These are phyloP conservation scores for Amblyopsis hoosieri DNA, from an alignment of 2,797 vertebrate species.

Conservation along the genomic window DNA sequence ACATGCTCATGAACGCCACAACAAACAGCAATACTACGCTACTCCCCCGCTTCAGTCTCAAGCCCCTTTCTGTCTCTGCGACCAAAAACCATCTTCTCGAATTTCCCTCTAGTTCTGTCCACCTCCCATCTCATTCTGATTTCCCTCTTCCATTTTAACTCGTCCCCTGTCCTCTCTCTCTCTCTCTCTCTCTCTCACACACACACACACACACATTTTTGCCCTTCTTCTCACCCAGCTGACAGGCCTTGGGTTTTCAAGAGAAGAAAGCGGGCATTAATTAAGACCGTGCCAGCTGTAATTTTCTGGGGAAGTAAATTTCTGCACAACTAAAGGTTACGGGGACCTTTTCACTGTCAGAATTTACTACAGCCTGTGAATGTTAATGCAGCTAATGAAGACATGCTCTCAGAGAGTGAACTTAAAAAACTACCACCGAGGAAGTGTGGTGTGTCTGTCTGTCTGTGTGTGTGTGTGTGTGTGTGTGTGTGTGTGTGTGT, in stretches of 20 bases:
- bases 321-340: slow-evolving; percentile 99
- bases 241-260: slow-evolving; percentile 99
- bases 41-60: slow-evolving; percentile 46
- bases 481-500: too few species aligned
- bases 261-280: slow-evolving; percentile 99
- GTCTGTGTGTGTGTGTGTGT: too few species aligned
- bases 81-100: slow-evolving; percentile 57
- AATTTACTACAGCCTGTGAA: slow-evolving; percentile 99
- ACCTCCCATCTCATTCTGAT: slow-evolving; percentile 82
- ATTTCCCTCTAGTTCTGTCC: slow-evolving; percentile 31
- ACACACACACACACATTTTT: slow-evolving; percentile 23
- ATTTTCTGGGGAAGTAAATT: slow-evolving; percentile 99
- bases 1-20: slow-evolving; percentile 21
- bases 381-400: slow-evolving; percentile 99
- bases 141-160: slow-evolving; percentile 43
- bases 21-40: slow-evolving; percentile 80
- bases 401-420: slow-evolving; percentile 99
- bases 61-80: slow-evolving; percentile 22
- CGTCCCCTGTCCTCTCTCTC: slow-evolving; percentile 80
- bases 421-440: slow-evolving; percentile 95
- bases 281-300: slow-evolving; percentile 99
- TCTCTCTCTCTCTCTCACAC: slow-evolving; percentile 49
- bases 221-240: slow-evolving; percentile 84
- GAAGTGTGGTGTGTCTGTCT: slow-evolving; percentile 40
- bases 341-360: slow-evolving; percentile 99